A percentile compares a stretch with the other conserved stretches of the same genome.
Conservation (phyloP, 2,888 invertebrate species). For the Ormyrus pomaceus region DNA sequence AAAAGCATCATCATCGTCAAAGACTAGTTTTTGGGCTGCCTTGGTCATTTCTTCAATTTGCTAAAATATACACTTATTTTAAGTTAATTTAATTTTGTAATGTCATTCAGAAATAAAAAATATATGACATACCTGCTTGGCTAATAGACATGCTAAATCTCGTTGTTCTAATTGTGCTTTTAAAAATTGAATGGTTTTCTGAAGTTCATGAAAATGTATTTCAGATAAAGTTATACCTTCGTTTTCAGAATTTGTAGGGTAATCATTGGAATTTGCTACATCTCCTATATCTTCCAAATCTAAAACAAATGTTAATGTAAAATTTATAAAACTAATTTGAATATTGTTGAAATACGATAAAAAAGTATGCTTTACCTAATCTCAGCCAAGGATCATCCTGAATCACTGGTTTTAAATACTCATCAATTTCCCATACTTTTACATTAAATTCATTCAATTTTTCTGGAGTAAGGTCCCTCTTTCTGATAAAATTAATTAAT, state of each 20-base stretch:
- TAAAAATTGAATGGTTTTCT: conserved; percentile 79
- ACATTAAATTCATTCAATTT: conserved; percentile 77
- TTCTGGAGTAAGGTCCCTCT: conserved; percentile 79
- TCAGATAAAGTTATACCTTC: conserved; percentile 80
- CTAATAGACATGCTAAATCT: conserved; percentile 68
- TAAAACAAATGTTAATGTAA: conserved; percentile 49
- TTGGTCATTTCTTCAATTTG: conserved; percentile 72
- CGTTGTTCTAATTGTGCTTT: conserved; percentile 79
- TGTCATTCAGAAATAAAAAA: neutral
- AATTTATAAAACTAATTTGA: neutral
- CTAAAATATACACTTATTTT: conserved; percentile 59
- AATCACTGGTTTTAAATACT: conserved; percentile 84
- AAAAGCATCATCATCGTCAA: conserved; percentile 65
- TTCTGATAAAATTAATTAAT: conserved; percentile 87
- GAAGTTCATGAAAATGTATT: conserved; percentile 80
- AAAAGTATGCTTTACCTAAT: conserved; percentile 79
- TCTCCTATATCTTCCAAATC: conserved; percentile 68
- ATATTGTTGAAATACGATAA: conserved; percentile 42
- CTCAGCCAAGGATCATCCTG: conserved; percentile 89
- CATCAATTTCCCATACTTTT: conserved; percentile 85
- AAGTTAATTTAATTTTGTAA: neutral
- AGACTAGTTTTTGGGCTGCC: conserved; percentile 69
- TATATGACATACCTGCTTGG: conserved; percentile 67
- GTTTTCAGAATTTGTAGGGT: conserved; percentile 81
- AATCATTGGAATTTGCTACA: conserved; percentile 67